These are phyloP conservation scores for Ommatoiulus sabulosus DNA, from an alignment of 2,888 invertebrate genomes.

Conservation along the genomic window DNA sequence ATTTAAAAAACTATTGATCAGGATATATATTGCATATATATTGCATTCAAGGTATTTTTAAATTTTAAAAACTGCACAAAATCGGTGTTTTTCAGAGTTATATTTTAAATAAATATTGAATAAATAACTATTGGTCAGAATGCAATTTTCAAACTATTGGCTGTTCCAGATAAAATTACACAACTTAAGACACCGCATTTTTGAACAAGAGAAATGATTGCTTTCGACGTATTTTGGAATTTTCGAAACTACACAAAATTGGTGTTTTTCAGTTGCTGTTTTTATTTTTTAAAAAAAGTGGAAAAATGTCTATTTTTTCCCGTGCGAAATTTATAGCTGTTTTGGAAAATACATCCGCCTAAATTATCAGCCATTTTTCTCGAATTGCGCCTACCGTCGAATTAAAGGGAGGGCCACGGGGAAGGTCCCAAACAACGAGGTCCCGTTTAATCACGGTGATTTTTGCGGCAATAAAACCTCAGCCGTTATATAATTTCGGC, in stretches of 20 bases:
- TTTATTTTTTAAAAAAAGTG: not conserved
- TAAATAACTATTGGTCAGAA: no score
- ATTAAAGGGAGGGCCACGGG: conserved; percentile 40
- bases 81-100: no score
- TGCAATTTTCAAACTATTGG: no score
- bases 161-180: no score
- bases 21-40: no score
- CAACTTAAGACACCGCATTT: not conserved
- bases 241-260: not conserved
- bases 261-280: not conserved
- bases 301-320: not conserved
- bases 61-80: no score
- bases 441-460: conserved; percentile 30
- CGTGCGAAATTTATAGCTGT: not conserved
- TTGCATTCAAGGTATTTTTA: no score
- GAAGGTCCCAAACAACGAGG: conserved; percentile 5
- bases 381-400: not conserved
- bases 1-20: no score
- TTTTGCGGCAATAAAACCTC: conserved; percentile 2
- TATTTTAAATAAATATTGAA: no score
- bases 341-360: not conserved
- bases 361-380: not conserved
- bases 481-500: conserved; percentile 13
- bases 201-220: not conserved
- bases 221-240: not conserved